A percentile compares a stretch with the other conserved stretches of the same genome.
phyloP scores from a whole-genome alignment of 1,140 invertebrate species.

The Marisa cornuarietis region DNA sequence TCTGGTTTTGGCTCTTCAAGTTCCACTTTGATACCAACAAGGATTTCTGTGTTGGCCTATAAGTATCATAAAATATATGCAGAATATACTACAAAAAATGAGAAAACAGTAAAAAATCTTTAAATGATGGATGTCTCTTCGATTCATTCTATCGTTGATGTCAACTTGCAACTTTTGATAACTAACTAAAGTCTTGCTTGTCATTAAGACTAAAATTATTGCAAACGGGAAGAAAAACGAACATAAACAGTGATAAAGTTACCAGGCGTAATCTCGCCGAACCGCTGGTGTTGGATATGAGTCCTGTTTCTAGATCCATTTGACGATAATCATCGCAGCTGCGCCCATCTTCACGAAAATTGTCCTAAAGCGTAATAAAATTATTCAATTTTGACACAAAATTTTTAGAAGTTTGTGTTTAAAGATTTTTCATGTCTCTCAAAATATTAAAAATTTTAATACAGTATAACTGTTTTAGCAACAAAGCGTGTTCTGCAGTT shows the following conservation, averaged over 20 bases:
- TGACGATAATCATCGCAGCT: conserved; percentile 84
- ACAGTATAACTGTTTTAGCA: too few species aligned
- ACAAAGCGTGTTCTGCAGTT: too few species aligned
- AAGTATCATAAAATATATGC: conserved; percentile 11
- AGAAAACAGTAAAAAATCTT: too few species aligned
- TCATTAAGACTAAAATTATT: too few species aligned
- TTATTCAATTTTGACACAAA: background rate
- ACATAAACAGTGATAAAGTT: background rate
- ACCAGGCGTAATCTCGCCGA: conserved; percentile 83
- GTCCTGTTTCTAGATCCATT: conserved; percentile 89
- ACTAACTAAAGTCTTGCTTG: too few species aligned
- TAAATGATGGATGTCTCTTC: too few species aligned
- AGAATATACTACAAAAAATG: conserved; percentile 2
- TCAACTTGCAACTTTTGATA: too few species aligned
- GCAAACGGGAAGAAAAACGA: too few species aligned
- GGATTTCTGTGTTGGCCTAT: conserved; percentile 87
- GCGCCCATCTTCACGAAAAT: conserved; percentile 89
- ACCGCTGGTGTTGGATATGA: conserved; percentile 89
- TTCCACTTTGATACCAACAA: conserved; percentile 93
- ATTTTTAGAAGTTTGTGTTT: background rate
- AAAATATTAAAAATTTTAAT: too few species aligned
- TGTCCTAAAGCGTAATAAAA: conserved; percentile 72
- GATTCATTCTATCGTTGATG: too few species aligned
- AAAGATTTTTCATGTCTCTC: too few species aligned
- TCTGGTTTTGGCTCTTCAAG: conserved; percentile 82